Evolutionary conservation across 1,140 invertebrate species (phyloP), one percentile per base, ranked within the genome.

Genomic region (Wasmannia auropunctata): DNA sequence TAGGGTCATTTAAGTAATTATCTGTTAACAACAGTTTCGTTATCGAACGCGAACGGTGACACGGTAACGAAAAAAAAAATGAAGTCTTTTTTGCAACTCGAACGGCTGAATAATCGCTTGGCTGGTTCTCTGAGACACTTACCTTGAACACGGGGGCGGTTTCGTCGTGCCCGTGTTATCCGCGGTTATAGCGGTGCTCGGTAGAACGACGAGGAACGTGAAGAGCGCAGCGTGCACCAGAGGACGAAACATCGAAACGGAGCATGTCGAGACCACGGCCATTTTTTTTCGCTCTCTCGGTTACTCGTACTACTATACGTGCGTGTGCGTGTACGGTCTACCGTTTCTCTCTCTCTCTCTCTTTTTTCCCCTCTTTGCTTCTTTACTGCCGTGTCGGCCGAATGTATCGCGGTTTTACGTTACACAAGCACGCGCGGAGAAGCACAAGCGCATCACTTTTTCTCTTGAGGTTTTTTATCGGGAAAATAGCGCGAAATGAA

Each of bases 121-220:
- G 46, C 6, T 87, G 49, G 28, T 74, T 84, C 11, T 70, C 58
- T 75, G 22, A 63, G 75, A 75, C 69, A 93, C 93, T 94, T 94
- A 94, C 94, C 94, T 94, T 62, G 85, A 67, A 84, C 94, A 94
- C n/a, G 94, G 94, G 84, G 90, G 88, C 37, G 87, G 93, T 89
- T 92, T 93, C 58, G 49, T 80, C 89, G 69, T 75, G 56, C 25
- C 69, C 74, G 63, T 56, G 58, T 76, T 89, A 70, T 91, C 88
- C 58, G 87, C 88, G 83, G n/a, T n/a, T n/a, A 46, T 70, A 69
- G 22, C 74, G 25, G 67, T 60, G 60, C 72, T 85, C 80, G 63
- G 83, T 31, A 89, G 69, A 86, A 76, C 80, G 76, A 91, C 70
- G 81, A 92, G 86, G 77, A 92, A 81, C 67, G 85, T 81, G 75